Percentiles rank a stretch among this genome's conserved stretches.
These are phyloP conservation scores for Pseudopipra pipra DNA, from an alignment of 2,113 vertebrate genomes.

Conservation along the genomic window DNA sequence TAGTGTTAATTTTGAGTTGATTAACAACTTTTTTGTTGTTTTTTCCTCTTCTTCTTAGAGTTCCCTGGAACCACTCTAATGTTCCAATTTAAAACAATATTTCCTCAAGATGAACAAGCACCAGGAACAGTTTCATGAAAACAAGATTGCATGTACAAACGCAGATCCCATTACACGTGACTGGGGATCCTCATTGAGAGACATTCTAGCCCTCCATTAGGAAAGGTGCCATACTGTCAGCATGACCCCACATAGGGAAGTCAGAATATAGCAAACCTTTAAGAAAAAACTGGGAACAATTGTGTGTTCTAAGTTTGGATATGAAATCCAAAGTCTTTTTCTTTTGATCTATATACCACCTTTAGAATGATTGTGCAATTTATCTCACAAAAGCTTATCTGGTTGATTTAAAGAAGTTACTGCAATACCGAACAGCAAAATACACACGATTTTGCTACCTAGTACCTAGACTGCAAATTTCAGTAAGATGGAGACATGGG, in stretches of 20 bases:
- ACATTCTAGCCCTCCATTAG: not conserved
- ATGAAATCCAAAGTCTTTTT: not conserved
- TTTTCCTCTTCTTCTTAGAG: not conserved
- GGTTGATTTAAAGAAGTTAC: not conserved
- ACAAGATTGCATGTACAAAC: not conserved
- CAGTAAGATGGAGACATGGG: not conserved
- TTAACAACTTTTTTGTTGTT: not conserved
- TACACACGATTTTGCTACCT: not conserved
- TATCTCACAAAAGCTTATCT: not conserved
- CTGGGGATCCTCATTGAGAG: not conserved
- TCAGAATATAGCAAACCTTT: not conserved
- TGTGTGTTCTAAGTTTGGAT: not conserved
- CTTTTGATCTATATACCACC: not conserved
- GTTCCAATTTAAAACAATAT: not conserved
- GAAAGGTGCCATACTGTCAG: not conserved
- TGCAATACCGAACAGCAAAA: not conserved
- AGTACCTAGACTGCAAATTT: not conserved
- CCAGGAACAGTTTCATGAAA: not conserved
- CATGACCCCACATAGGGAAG: not conserved
- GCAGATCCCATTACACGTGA: not conserved
- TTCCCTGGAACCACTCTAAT: not conserved
- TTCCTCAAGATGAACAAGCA: not conserved
- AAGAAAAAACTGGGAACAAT: not conserved
- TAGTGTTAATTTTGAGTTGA: not conserved
- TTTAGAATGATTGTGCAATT: not conserved